These are phyloP conservation scores for Temnothorax unifasciatus DNA, from an alignment of 2,888 invertebrate species.

Conservation along the genomic window DNA sequence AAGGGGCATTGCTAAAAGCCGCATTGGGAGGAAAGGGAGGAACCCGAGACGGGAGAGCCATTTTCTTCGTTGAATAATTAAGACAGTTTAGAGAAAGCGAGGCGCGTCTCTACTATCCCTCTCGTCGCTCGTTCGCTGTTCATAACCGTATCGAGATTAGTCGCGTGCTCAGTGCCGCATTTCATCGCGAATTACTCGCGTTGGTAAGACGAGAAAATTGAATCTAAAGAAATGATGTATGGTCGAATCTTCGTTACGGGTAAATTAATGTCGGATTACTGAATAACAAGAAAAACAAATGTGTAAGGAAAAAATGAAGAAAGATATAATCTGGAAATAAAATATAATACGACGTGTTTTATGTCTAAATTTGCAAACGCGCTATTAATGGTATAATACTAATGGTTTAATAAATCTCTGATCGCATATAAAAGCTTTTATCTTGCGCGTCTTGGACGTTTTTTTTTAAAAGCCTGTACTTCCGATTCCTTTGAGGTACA, in stretches of 20 bases:
- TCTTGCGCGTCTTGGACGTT: background rate
- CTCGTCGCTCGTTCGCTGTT: conserved; percentile 23
- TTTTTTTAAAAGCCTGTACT: no score
- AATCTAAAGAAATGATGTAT: background rate
- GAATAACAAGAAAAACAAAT: background rate
- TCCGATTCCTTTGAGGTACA: no score
- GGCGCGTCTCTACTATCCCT: conserved; percentile 34
- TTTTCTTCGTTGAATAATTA: conserved; percentile 52
- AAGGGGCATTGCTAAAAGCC: conserved; percentile 10
- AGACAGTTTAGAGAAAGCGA: conserved; percentile 47
- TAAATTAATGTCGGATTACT: background rate
- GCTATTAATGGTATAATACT: no score
- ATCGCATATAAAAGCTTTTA: background rate
- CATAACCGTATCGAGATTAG: conserved; percentile 34
- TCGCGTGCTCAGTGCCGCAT: background rate
- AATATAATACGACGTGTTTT: background rate
- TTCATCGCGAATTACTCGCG: conserved; percentile 23
- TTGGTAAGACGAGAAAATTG: background rate
- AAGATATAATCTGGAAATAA: background rate
- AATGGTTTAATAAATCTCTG: background rate
- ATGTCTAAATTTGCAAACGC: background rate
- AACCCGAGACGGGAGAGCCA: conserved; percentile 16
- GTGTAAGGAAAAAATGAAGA: background rate
- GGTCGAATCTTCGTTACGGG: background rate
- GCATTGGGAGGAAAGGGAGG: background rate